These are phyloP conservation scores for Trachurus trachurus DNA, from an alignment of 2,797 vertebrate species.

Conservation along the genomic window DNA sequence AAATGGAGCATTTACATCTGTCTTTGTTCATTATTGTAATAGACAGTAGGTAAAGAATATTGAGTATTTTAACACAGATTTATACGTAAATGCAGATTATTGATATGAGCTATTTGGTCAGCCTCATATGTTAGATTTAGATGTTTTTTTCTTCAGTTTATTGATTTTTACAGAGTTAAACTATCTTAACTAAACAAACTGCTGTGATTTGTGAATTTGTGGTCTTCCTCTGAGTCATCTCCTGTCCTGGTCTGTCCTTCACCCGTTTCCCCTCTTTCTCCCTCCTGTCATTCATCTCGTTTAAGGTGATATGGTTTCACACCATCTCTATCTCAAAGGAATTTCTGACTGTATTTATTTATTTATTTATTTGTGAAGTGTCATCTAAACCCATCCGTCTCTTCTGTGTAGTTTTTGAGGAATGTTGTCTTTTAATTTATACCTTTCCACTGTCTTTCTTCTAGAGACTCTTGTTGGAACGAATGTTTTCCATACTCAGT, in stretches of 20 bases:
- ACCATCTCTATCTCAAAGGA: background rate
- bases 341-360: background rate
- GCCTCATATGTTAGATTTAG: too few relatives aligned
- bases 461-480: background rate
- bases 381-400: background rate
- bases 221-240: background rate
- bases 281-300: too few relatives aligned
- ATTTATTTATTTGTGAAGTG: background rate
- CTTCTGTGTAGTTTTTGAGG: background rate
- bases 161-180: background rate
- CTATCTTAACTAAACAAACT: background rate
- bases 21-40: too few relatives aligned
- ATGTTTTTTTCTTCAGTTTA: background rate
- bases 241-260: background rate
- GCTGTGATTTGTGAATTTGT: background rate
- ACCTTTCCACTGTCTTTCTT: background rate
- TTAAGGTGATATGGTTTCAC: background rate
- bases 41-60: too few relatives aligned
- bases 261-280: background rate
- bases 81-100: too few relatives aligned
- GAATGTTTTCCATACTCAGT: background rate
- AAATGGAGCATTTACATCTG: too few relatives aligned
- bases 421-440: slow-evolving; percentile 1
- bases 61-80: too few relatives aligned
- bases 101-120: too few relatives aligned